These are phyloP conservation scores for Eulemur rubriventer DNA, from an alignment of 2,797 vertebrate genomes.

Conservation along the genomic window DNA sequence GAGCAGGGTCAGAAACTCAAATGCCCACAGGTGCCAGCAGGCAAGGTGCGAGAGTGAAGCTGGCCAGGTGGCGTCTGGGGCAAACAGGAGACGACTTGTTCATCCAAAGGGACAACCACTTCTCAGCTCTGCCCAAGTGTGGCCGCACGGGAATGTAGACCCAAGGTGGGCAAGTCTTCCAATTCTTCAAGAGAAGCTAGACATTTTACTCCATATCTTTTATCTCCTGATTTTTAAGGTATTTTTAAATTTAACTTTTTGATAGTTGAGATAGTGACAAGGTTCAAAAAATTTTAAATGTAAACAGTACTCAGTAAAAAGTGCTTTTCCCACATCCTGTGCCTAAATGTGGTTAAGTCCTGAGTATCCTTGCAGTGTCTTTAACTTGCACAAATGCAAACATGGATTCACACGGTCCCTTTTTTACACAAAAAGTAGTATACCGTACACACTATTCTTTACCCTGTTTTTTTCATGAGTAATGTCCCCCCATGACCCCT, in stretches of 20 bases:
- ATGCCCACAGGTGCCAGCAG: not conserved
- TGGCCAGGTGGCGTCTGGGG: not conserved
- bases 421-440: not conserved
- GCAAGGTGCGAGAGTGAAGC: not conserved
- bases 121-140: not conserved
- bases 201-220: not conserved
- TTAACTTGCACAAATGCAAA: not conserved
- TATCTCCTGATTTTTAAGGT: not conserved
- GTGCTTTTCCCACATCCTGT: not conserved
- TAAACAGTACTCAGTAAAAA: not conserved
- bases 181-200: not conserved
- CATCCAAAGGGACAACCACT: not conserved
- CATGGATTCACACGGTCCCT: not conserved
- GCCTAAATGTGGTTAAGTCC: not conserved
- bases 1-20: not conserved
- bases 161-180: not conserved
- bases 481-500: not conserved
- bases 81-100: accelerated
- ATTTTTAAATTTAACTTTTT: constrained; percentile 12
- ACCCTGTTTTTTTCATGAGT: not conserved
- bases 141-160: no score
- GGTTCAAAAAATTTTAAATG: not conserved
- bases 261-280: not conserved
- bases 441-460: not conserved
- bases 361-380: not conserved